Conservation (phyloP, 1,140 invertebrate species). For the Oedothorax gibbosus region DNA sequence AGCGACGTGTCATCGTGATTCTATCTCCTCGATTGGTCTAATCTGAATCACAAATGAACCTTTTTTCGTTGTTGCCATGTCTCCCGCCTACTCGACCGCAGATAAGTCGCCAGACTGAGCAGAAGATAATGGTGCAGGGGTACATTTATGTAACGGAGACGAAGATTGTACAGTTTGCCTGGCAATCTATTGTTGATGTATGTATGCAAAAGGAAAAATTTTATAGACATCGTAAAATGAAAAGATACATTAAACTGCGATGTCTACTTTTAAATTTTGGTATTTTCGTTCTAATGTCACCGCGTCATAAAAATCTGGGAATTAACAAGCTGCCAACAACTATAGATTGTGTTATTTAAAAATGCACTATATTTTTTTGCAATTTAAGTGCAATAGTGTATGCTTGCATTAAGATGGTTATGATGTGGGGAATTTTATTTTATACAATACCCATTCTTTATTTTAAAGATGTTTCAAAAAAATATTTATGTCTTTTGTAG, state of each 20-base stretch:
- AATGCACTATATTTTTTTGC: too few species aligned
- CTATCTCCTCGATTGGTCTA: neutral
- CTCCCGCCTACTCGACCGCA: conserved; percentile 15
- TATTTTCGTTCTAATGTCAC: too few species aligned
- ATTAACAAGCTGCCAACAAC: too few species aligned
- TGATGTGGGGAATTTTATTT: too few species aligned
- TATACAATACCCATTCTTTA: too few species aligned
- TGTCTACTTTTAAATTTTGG: neutral
- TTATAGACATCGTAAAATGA: conserved; percentile 22
- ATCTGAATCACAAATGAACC: conserved; percentile 39
- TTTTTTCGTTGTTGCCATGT: neutral
- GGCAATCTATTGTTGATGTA: conserved; percentile 26
- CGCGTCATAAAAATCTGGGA: too few species aligned
- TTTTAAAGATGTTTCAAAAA: too few species aligned
- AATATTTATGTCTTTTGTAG: too few species aligned
- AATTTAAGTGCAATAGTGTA: too few species aligned
- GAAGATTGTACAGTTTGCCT: neutral
- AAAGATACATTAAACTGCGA: neutral
- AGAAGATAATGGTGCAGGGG: neutral
- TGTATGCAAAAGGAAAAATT: conserved; percentile 4
- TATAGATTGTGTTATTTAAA: too few species aligned
- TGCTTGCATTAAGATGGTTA: too few species aligned
- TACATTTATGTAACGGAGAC: conserved; percentile 22
- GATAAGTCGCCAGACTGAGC: neutral
- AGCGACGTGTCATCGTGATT: conserved; percentile 17